Base-by-base conservation (phyloP, 2,888 invertebrate species). In the Leucophenga maculata region DNA sequence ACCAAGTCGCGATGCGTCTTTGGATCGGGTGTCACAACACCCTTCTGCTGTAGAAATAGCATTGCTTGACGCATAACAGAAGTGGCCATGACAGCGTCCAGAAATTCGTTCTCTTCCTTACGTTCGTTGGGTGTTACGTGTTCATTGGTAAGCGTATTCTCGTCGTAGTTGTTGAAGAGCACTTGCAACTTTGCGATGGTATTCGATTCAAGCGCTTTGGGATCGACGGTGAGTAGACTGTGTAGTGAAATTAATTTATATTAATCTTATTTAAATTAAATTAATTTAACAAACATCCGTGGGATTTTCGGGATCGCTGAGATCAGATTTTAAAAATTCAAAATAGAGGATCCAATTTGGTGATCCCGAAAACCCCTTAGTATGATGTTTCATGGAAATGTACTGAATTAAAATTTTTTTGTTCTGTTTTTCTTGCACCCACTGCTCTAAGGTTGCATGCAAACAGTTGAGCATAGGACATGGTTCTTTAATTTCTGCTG, bases 131-230 rank as follows among this genome's bases (percentile, higher is more conserved):
- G 89, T 1, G 94, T 94, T 31, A 95, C 92, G 78, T 93, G 89
- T 88, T 97, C 97, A 80, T 93, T 92, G n/a, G 91, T 90, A 68
- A 91, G 89, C 0, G 93, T 92, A 76, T 94, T 92, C 70, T 93
- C 89, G 82, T 95, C 93, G 86, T 97, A 98, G 88, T 98, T 97
- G 86, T 98, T 94, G 86, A 94, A 92, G 55, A 98, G 91, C 39
- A 91, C 89, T 57, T 92, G 86, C 77, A 97, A 91, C 80, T 93
- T 93, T 75, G 93, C 91, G 72, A 97, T 92, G 1, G 96, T 95
- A 6, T 92, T 90, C 0, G 82, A 70, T 59, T 88, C 86, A 74
- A 93, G 72, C 0, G 83, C 92, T 85, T 92, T 91, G 11, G 91
- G 82, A 72, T 92, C 90, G 22, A 95, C 90, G 16, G 90, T 90